Evolutionary conservation across 2,888 invertebrate species (phyloP).

Genomic region (Ennomos erosarius): DNA sequence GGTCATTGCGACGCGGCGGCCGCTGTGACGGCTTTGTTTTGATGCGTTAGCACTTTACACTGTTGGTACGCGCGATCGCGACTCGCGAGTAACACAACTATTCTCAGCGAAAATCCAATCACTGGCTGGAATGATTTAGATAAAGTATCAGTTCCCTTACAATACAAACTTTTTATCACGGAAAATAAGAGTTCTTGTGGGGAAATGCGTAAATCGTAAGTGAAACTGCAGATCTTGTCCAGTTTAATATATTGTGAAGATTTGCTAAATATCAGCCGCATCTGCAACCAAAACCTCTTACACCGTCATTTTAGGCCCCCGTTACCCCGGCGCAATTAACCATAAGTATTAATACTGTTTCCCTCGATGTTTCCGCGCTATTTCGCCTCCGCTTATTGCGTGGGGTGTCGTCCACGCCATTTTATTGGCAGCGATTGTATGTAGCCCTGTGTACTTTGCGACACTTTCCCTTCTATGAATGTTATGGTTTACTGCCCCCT

Average conservation of each 20-base stretch:
- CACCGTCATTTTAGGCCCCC: slow-evolving; percentile 51
- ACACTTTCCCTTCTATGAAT: slow-evolving; percentile 80
- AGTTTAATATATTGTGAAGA: neutral
- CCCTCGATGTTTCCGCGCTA: slow-evolving; percentile 79
- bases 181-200: too few relatives aligned
- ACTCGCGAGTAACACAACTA: too few relatives aligned
- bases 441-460: slow-evolving; percentile 67
- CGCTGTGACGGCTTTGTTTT: too few relatives aligned
- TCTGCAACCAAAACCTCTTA: neutral
- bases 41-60: too few relatives aligned
- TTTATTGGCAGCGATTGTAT: slow-evolving; percentile 83
- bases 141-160: too few relatives aligned
- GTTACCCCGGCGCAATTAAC: slow-evolving; percentile 75
- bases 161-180: too few relatives aligned
- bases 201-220: too few relatives aligned
- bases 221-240: too few relatives aligned
- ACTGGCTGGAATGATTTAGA: too few relatives aligned
- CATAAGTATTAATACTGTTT: slow-evolving; percentile 84
- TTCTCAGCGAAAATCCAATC: too few relatives aligned
- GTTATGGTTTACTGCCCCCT: slow-evolving; percentile 71
- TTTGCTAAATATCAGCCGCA: neutral
- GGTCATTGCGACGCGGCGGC: too few relatives aligned
- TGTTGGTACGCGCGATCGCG: too few relatives aligned
- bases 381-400: slow-evolving; percentile 80
- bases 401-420: slow-evolving; percentile 73